phyloP scores from a whole-genome alignment of 2,113 vertebrate genomes.

The Paramormyrops kingsleyae region DNA sequence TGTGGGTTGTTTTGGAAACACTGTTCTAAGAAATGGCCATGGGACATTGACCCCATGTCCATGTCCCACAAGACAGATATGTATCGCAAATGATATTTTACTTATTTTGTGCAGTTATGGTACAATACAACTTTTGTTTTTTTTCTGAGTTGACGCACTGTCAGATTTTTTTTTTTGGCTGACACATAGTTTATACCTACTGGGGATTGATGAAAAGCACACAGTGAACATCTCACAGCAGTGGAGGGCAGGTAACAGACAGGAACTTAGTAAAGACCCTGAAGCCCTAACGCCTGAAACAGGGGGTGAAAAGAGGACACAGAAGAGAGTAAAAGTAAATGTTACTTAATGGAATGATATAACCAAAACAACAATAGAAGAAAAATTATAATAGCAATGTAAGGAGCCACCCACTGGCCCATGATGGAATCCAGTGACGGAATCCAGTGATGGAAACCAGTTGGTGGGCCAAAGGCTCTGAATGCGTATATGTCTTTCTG shows the following conservation, averaged over 20 bases:
- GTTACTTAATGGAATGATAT: neutral
- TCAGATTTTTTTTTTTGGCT: neutral
- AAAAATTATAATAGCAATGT: neutral
- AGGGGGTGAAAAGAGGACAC: neutral
- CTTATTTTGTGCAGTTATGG: neutral
- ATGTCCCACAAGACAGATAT: neutral
- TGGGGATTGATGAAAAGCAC: neutral
- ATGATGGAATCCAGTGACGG: neutral
- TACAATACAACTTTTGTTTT: neutral
- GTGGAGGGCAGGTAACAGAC: neutral
- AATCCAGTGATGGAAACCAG: neutral
- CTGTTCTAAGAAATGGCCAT: neutral
- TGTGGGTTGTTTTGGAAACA: neutral
- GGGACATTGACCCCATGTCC: neutral
- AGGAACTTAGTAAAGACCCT: neutral
- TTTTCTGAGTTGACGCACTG: neutral
- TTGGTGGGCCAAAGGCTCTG: neutral
- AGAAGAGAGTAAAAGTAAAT: neutral
- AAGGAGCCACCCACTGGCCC: neutral
- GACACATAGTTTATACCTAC: neutral
- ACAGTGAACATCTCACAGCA: neutral
- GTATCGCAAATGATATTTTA: neutral
- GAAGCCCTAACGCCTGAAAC: neutral
- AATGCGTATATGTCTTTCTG: neutral
- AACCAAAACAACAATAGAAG: neutral